Conservation (phyloP, 2,888 invertebrate genomes). For the Antheraea assamensis region DNA sequence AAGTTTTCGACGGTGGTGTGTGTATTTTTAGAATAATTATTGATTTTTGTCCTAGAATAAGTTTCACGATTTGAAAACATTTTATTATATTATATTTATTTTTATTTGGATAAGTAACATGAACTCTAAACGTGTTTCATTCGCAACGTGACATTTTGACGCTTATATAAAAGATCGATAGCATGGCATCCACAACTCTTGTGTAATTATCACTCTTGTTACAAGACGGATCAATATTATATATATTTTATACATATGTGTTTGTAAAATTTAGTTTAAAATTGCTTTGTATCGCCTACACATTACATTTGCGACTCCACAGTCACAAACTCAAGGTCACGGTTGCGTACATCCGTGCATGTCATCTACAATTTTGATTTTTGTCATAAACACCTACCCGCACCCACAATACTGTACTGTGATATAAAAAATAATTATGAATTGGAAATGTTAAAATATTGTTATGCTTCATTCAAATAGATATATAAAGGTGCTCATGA, state of each 20-base stretch:
- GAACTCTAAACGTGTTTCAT: background rate
- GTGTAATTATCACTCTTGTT: constrained; percentile 37
- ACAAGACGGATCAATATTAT: constrained; percentile 15
- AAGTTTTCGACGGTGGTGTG: constrained; percentile 38
- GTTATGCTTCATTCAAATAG: too few relatives aligned
- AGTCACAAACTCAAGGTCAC: constrained; percentile 21
- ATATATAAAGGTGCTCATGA: too few relatives aligned
- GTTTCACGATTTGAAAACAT: background rate
- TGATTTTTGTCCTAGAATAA: constrained; percentile 43
- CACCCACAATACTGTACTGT: background rate
- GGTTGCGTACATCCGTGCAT: constrained; percentile 9
- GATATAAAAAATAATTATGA: background rate
- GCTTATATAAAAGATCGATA: constrained; percentile 46
- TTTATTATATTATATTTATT: background rate
- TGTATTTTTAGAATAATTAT: constrained; percentile 47
- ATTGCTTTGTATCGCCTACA: constrained; percentile 8
- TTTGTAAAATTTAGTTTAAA: constrained; percentile 13
- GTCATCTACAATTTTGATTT: constrained; percentile 16
- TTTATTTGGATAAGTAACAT: background rate
- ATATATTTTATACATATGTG: constrained; percentile 17
- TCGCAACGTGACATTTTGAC: constrained; percentile 53
- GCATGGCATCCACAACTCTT: constrained; percentile 32
- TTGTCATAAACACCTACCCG: background rate
- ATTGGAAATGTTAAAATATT: background rate
- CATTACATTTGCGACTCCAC: background rate